Evolutionary conservation across 2,888 invertebrate species (phyloP), one percentile per base, ranked within the genome.

Genomic region (Drosophila mettleri): DNA sequence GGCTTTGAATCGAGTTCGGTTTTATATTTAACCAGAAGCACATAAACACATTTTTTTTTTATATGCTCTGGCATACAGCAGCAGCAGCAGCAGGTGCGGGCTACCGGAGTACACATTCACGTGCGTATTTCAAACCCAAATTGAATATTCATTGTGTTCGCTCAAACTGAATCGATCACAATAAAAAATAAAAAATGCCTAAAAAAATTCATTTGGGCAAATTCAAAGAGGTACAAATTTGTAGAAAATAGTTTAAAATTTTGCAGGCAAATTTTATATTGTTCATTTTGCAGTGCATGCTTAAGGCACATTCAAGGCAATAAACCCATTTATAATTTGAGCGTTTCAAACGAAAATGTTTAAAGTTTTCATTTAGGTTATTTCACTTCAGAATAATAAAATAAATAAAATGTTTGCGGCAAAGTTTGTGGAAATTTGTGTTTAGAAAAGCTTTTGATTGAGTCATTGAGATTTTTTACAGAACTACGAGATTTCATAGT

Each of bases 21-120:
- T 65, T 61, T 61, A 58, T 70, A 66, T 72, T 45, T 51, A 58
- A 52, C 53, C 51, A 51, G 57, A 33, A 49, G 52, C 54, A 48
- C 31, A 48, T 31, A 48, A 31, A 48, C 46, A 48, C 22, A 22
- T 2, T 34, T 41, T 59, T 52, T 59, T 22, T 22, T 18, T 9
- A 14, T 12, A 24, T 14, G n/a, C 16, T 10, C 24, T 45, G 18
- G 31, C 14, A 36, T n/a, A 9, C 43, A n/a, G 36, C 36, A 54
- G n/a, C 43, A n/a, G 36, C 36, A 54, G 24, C 52, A 48, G 24
- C 58, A 31, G 52, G 53, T 14, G 22, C n/a, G n/a, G n/a, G n/a
- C n/a, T n/a, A n/a, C n/a, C n/a, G 14, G 31, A 49, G 29, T 27
- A 16, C 43, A 48, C 55, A 62, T 73, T 68, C 55, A 31, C 27